Evolutionary conservation across 1,140 invertebrate species (phyloP).

Genomic region (Hypsibius dujardini): DNA sequence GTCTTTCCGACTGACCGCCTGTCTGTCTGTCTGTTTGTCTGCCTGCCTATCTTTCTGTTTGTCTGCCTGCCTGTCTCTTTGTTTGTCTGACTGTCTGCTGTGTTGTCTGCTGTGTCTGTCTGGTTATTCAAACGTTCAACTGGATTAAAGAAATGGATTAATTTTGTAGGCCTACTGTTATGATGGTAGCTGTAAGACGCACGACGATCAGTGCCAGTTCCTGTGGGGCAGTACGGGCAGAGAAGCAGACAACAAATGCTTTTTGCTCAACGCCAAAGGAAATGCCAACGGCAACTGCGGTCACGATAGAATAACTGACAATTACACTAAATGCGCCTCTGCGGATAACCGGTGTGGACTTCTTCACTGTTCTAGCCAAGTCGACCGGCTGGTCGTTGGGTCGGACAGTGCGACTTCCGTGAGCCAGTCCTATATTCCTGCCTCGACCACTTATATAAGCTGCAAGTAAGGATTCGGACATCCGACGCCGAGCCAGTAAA

Average conservation of each 20-base stretch:
- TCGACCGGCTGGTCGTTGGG: slow-evolving; percentile 85
- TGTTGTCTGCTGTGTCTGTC: slow-evolving; percentile 1
- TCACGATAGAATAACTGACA: slow-evolving; percentile 54
- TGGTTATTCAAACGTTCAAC: background rate
- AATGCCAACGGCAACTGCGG: slow-evolving; percentile 82
- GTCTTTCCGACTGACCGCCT: no score
- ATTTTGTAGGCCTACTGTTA: slow-evolving; percentile 64
- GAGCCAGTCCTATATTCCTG: slow-evolving; percentile 25
- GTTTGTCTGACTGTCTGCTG: background rate
- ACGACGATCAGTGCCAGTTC: slow-evolving; percentile 74
- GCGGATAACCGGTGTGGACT: slow-evolving; percentile 70
- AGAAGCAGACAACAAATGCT: slow-evolving; percentile 65
- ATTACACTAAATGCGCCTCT: slow-evolving; percentile 51
- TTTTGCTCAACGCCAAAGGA: slow-evolving; percentile 66
- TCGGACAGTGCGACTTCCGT: slow-evolving; percentile 62
- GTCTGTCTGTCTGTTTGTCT: no score
- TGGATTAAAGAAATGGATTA: background rate
- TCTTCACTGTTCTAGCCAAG: slow-evolving; percentile 78
- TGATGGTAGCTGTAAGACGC: slow-evolving; percentile 68
- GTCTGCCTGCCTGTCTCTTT: background rate
- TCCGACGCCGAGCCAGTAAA: no score
- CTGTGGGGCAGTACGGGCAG: slow-evolving; percentile 83
- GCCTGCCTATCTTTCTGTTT: no score
- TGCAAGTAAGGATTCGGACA: background rate
- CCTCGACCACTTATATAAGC: background rate